A percentile compares a stretch with the other conserved stretches of the same genome.
Conservation (phyloP, 2,888 invertebrate genomes). For the Gastrophysa polygoni region DNA sequence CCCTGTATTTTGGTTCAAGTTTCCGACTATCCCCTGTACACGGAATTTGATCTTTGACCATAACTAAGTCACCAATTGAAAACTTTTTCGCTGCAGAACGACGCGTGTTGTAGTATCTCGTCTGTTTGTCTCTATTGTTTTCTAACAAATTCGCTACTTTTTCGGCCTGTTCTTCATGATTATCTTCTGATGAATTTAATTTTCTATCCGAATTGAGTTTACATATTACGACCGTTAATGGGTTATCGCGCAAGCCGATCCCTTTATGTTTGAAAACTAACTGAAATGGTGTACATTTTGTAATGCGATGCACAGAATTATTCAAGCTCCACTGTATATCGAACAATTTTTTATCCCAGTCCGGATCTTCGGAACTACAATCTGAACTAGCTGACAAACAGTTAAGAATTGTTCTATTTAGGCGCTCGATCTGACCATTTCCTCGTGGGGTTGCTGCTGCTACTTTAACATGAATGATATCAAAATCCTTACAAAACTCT, state of each 20-base stretch:
- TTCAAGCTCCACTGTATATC: too few species aligned
- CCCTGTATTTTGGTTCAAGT: not conserved
- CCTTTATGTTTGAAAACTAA: slow-evolving; percentile 2
- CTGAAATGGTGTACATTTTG: slow-evolving; percentile 8
- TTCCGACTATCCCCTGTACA: slow-evolving; percentile 20
- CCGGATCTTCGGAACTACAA: slow-evolving; percentile 6
- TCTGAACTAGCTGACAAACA: slow-evolving; percentile 6
- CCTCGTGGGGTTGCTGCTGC: too few species aligned
- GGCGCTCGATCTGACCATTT: too few species aligned
- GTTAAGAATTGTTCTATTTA: slow-evolving; percentile 10
- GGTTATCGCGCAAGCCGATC: slow-evolving; percentile 1
- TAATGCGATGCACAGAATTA: too few species aligned
- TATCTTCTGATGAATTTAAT: too few species aligned
- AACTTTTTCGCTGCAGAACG: not conserved
- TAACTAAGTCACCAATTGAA: slow-evolving; percentile 12
- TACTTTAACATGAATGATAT: too few species aligned
- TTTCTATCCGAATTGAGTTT: too few species aligned
- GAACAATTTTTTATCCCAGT: too few species aligned
- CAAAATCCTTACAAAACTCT: too few species aligned
- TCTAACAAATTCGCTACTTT: too few species aligned
- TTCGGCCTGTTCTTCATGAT: too few species aligned
- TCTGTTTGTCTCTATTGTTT: not conserved
- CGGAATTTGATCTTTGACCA: slow-evolving; percentile 14
- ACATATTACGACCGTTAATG: slow-evolving; percentile 1
- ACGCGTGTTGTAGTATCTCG: not conserved